Percentiles rank a stretch among this genome's conserved stretches.
Evolutionary conservation across 2,888 invertebrate genomes (phyloP).

Genomic region (Tipula confusa): DNA sequence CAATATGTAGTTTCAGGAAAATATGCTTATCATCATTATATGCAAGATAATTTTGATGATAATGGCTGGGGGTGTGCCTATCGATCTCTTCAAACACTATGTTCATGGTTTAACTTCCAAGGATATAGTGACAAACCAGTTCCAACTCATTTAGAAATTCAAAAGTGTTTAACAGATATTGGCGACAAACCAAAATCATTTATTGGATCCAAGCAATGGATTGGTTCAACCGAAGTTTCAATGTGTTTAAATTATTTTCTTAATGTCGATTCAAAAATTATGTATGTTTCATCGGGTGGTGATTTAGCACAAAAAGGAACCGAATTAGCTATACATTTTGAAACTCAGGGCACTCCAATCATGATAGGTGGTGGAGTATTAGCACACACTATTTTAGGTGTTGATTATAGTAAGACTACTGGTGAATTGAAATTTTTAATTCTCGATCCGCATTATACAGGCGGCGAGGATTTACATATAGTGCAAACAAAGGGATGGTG

Average conservation of each 20-base stretch:
- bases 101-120: slow-evolving; percentile 92
- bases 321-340: slow-evolving; percentile 85
- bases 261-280: slow-evolving; percentile 71
- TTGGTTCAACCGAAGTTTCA: slow-evolving; percentile 95
- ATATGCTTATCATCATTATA: slow-evolving; percentile 94
- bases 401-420: slow-evolving; percentile 76
- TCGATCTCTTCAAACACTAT: slow-evolving; percentile 91
- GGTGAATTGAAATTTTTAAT: slow-evolving; percentile 88
- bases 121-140: slow-evolving; percentile 72
- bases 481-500: slow-evolving; percentile 90
- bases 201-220: slow-evolving; percentile 91
- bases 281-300: slow-evolving; percentile 78
- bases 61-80: slow-evolving; percentile 99
- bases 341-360: slow-evolving; percentile 88
- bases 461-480: slow-evolving; percentile 70
- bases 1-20: slow-evolving; percentile 68
- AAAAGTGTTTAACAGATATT: slow-evolving; percentile 88
- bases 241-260: slow-evolving; percentile 82
- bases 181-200: slow-evolving; percentile 88
- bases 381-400: slow-evolving; percentile 96
- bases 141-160: slow-evolving; percentile 82
- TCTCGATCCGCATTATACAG: slow-evolving; percentile 97
- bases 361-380: slow-evolving; percentile 99
- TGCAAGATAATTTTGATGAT: slow-evolving; percentile 91
- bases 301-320: slow-evolving; percentile 75